phyloP scores from a whole-genome alignment of 2,797 vertebrate species.

The Bradypus variegatus region DNA sequence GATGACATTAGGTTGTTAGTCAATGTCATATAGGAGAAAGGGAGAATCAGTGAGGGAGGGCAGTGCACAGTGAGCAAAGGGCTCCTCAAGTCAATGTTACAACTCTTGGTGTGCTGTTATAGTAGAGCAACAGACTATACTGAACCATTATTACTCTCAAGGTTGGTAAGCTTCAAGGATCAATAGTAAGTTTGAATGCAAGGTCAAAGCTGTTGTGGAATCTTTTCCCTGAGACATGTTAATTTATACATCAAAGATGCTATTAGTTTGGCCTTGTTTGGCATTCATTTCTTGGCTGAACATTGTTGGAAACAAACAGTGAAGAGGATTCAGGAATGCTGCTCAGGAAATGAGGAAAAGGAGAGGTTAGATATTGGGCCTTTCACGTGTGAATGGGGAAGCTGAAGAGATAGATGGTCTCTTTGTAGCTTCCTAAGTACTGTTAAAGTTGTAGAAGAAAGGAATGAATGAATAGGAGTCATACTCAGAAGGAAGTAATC shows the following conservation, averaged over 20 bases:
- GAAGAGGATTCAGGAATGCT: neutral
- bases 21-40: neutral
- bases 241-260: neutral
- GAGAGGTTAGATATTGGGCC: too few relatives aligned
- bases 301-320: neutral
- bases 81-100: fast-evolving
- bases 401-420: neutral
- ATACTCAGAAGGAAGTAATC: neutral
- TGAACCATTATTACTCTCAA: neutral
- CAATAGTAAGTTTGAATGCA: too few relatives aligned
- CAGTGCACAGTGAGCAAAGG: neutral
- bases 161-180: neutral
- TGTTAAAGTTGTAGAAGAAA: neutral
- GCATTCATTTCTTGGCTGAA: neutral
- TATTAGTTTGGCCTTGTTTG: neutral
- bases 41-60: neutral
- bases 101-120: too few relatives aligned
- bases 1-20: fast-evolving
- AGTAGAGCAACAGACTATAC: fast-evolving
- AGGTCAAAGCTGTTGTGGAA: too few relatives aligned
- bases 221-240: neutral
- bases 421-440: neutral
- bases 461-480: neutral
- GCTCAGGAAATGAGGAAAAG: neutral
- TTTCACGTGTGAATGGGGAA: neutral